These are phyloP conservation scores for Clarias batrachus DNA, from an alignment of 2,113 vertebrate species.

Conservation along the genomic window DNA sequence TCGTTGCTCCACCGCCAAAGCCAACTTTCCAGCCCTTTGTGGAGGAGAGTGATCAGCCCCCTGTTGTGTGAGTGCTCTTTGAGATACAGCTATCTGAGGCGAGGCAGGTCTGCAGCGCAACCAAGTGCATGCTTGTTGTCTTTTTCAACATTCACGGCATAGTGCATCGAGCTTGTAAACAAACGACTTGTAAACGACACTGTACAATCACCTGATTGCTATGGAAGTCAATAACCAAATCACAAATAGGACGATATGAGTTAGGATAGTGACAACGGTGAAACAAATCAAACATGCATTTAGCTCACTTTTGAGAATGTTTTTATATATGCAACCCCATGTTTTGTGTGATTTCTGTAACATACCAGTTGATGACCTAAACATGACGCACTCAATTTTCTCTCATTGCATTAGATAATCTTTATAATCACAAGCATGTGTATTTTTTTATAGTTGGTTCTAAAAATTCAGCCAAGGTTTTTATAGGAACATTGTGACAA, in stretches of 20 bases:
- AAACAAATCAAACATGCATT: not conserved
- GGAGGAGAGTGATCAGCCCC: constrained; percentile 83
- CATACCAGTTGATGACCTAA: not conserved
- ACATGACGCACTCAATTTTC: not conserved
- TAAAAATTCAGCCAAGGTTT: not conserved
- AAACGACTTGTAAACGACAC: too few relatives aligned
- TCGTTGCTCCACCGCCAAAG: constrained; percentile 63
- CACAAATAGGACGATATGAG: not conserved
- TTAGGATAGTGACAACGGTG: not conserved
- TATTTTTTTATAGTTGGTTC: not conserved
- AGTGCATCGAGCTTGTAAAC: too few relatives aligned
- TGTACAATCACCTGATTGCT: not conserved
- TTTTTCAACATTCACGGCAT: too few relatives aligned
- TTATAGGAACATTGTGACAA: not conserved
- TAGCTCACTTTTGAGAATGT: not conserved
- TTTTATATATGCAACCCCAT: not conserved
- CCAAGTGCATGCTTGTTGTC: too few relatives aligned
- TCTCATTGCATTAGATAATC: not conserved
- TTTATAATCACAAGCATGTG: not conserved
- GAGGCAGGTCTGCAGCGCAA: too few relatives aligned
- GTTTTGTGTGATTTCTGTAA: not conserved
- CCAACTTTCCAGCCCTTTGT: constrained; percentile 88
- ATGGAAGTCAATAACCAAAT: not conserved
- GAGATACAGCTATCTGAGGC: not conserved
- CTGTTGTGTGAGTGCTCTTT: constrained; percentile 82